Evolutionary conservation across 2,888 invertebrate genomes (phyloP).

Genomic region (Epiblema foenella): DNA sequence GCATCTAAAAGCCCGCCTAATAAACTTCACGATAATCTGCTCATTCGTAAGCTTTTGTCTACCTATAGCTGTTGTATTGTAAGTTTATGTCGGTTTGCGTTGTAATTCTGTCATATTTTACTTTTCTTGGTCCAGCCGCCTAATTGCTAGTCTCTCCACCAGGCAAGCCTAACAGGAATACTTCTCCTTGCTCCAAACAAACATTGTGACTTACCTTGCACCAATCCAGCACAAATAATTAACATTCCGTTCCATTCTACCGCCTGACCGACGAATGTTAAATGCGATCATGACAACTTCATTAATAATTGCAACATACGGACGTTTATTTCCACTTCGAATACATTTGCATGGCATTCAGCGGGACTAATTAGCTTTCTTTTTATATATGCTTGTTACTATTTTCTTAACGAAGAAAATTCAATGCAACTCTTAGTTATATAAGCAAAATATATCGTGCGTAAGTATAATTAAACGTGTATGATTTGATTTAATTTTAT

Average conservation of each 20-base stretch:
- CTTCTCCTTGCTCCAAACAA: background rate
- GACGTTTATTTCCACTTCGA: slow-evolving; percentile 31
- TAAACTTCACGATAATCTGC: no score
- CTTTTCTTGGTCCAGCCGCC: background rate
- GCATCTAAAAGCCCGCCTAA: no score
- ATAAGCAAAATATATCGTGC: slow-evolving; percentile 13
- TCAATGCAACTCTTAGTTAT: background rate
- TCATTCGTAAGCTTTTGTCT: no score
- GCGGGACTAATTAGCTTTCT: slow-evolving; percentile 30
- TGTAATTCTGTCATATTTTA: no score
- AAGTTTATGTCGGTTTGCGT: no score
- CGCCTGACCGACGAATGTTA: slow-evolving; percentile 14
- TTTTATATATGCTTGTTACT: slow-evolving; percentile 26
- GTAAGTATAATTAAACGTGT: background rate
- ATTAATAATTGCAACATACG: slow-evolving; percentile 11
- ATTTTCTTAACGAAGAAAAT: slow-evolving; percentile 18
- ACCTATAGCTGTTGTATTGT: no score
- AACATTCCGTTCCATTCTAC: slow-evolving; percentile 10
- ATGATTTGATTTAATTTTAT: background rate
- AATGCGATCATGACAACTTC: slow-evolving; percentile 24
- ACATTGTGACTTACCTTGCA: background rate
- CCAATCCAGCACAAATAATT: slow-evolving; percentile 1
- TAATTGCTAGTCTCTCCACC: background rate
- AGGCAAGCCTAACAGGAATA: background rate
- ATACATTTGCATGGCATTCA: slow-evolving; percentile 22